Base-by-base conservation (phyloP, 1,140 invertebrate genomes). In the Penaeus japonicus region DNA sequence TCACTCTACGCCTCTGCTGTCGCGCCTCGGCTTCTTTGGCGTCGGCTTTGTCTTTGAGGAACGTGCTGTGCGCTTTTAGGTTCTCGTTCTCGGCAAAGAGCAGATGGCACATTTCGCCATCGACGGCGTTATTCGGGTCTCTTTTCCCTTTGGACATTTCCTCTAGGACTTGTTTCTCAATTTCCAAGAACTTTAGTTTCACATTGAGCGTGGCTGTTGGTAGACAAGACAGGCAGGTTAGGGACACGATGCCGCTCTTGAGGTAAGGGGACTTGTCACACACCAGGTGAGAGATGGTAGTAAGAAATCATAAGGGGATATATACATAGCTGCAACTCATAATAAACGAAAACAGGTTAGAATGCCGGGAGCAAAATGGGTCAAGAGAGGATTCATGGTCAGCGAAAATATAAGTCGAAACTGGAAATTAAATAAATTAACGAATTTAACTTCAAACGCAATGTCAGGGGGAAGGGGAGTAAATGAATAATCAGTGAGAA, bases 21-120 rank as follows among this genome's bases (percentile, higher is more conserved):
- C 95, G 95, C 73, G 92, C 93, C 89, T 94, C 93, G 90, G 94
- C 95, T 27, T 90, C 89, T 17, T 91, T 90, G 24, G 84, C 77
- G 32, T 91, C 88, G 20, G 77, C 70, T 73, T 84, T 89, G 65
- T 91, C 55, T 57, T 91, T 89, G 4, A 88, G 87, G 35, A 73
- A 84, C 10, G 53, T 75, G 20, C 83, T 86, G n/a, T 90, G 85
- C 0, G 80, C 79, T 54, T 89, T 90, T 2, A 87, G 53, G 39
- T 87, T 53, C 39, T 90, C 75, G 57, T 54, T 57, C 81, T 90
- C 89, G 32, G 57, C 70, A 39, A 80, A 87, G 18, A 90, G 70
- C 30, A 87, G 59, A n/a, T 87, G 81, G 27, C 70, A 87, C 85
- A 87, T 90, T 22, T 90, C 73, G 7, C 85, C 89, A 78, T 87